These are phyloP conservation scores for Tympanoctomys barrerae DNA, from an alignment of 2,797 vertebrate species.

Conservation along the genomic window DNA sequence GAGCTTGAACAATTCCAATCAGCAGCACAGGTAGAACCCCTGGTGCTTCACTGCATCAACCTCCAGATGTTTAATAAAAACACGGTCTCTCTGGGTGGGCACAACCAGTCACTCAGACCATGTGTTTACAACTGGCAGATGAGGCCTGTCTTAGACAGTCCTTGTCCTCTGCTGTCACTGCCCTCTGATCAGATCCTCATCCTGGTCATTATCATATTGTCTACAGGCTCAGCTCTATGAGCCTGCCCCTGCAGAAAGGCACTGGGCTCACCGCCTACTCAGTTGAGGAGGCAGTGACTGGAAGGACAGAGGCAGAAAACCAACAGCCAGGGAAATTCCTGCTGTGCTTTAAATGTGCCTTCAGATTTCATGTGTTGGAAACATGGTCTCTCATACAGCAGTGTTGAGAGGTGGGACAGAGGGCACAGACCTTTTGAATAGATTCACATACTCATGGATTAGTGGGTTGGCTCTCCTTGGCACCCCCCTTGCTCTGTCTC, in stretches of 20 bases:
- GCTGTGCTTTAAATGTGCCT: not conserved
- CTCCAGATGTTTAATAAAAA: not conserved
- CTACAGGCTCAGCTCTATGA: not conserved
- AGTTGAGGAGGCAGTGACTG: accelerated
- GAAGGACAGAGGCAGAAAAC: not conserved
- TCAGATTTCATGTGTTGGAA: not conserved
- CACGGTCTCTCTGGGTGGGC: not conserved
- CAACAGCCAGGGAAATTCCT: not conserved
- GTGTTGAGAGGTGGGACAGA: not conserved
- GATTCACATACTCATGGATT: not conserved
- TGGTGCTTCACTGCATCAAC: not conserved
- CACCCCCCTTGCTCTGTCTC: not conserved
- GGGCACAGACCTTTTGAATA: not conserved
- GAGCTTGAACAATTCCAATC: not conserved
- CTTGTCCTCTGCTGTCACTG: not conserved
- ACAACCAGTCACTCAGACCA: not conserved
- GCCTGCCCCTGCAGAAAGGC: not conserved
- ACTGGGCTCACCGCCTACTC: not conserved
- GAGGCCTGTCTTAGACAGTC: not conserved
- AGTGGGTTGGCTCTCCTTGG: not conserved
- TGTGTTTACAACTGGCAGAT: not conserved
- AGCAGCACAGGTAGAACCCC: not conserved
- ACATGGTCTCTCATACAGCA: not conserved
- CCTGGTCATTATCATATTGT: accelerated
- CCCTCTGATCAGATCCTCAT: not conserved